Evolutionary conservation across 2,113 vertebrate species (phyloP).

Genomic region (Cynoglossus semilaevis): DNA sequence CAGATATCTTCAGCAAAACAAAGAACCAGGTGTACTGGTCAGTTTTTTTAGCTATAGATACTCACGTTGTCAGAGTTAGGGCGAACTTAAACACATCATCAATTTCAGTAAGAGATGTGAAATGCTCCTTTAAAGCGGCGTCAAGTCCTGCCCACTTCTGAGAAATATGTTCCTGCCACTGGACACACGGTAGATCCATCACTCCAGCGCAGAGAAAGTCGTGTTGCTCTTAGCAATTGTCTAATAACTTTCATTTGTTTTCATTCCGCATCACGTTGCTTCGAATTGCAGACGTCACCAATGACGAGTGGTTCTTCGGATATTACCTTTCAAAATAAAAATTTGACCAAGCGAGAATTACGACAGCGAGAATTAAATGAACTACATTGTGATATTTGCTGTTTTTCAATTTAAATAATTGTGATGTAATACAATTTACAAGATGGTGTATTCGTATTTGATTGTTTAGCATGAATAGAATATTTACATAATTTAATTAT

Average conservation of each 20-base stretch:
- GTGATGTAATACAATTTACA: too few species aligned
- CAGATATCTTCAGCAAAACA: background rate
- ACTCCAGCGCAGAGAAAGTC: too few species aligned
- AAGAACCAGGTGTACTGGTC: background rate
- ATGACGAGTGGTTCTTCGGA: background rate
- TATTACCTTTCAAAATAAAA: constrained; percentile 14
- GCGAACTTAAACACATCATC: constrained; percentile 66
- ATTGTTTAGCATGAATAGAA: too few species aligned
- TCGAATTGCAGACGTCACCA: too few species aligned
- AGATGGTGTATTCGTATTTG: too few species aligned
- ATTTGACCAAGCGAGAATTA: too few species aligned
- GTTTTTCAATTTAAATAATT: too few species aligned
- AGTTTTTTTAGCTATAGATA: constrained; percentile 2
- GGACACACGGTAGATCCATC: constrained; percentile 71
- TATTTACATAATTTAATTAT: too few species aligned
- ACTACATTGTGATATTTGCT: too few species aligned
- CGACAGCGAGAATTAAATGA: too few species aligned
- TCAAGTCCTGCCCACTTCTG: constrained; percentile 68
- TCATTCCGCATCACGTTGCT: background rate
- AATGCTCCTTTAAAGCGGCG: constrained; percentile 39
- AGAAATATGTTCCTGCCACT: constrained; percentile 69
- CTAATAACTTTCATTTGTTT: constrained; percentile 11
- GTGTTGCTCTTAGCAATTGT: too few species aligned
- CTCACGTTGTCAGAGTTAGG: constrained; percentile 62
- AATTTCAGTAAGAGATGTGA: constrained; percentile 56